Base-by-base conservation (phyloP, 2,797 vertebrate genomes). In the Coregonus sp. region DNA sequence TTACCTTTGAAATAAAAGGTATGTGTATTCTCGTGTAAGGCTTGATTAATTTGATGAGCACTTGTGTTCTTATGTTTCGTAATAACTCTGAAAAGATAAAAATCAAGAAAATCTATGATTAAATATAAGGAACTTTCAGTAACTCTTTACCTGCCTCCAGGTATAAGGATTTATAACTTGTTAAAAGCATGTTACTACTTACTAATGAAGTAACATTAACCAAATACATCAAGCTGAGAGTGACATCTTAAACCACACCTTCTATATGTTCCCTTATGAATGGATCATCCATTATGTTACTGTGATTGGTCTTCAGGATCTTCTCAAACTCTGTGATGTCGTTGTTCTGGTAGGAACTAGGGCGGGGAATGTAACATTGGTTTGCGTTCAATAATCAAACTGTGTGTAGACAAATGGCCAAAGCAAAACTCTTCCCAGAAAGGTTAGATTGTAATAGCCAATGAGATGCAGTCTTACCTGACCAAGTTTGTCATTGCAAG, bases 11-110 rank as follows among this genome's bases (percentile, higher is more conserved):
- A 96, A 99, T 99, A 93, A 99, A 99, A 86, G 98, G 98, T 96
- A 99, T 99, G 96, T 99, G 98, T 97, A 99, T 99, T 96, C 98
- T 98, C 85, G 98, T 99, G 93, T 99, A 99, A 89, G 98, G 98
- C 95, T 99, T 99, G 95, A 99, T 99, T 96, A 99, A 96, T 94
- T 99, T 99, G 95, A 99, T 99, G 93, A 99, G 98, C 92, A 99
- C 98, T 97, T 99, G 98, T 91, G 98, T 99, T 96, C 98, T 96
- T 95, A 99, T 99, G 94, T 99, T 99, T 86, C 98, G 91, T 91
- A 99, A 95, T 88, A 99, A 96, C 88, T 99, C 98, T 99, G 5
- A 6, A 68, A 59, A 16, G 4, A 1, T 0, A 7, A 40, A 9
- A 40, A 25, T 25, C 25, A 40, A 9, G 9, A 40, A 40, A 40